These are phyloP conservation scores for Charaxes varanes DNA, from an alignment of 1,140 invertebrate genomes.

Conservation along the genomic window DNA sequence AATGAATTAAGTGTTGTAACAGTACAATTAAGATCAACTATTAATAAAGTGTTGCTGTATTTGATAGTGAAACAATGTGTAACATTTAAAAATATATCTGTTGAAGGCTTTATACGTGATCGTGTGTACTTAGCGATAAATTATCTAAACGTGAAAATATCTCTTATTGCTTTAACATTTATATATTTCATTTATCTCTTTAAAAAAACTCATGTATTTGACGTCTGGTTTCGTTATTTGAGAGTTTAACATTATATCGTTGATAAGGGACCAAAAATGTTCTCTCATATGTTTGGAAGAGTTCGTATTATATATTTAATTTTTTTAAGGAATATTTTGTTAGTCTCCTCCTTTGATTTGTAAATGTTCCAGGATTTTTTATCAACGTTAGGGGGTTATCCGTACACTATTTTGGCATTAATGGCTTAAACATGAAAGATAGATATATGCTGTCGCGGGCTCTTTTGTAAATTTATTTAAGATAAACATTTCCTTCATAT, in stretches of 20 bases:
- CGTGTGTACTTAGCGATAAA: not conserved
- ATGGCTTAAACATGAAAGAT: no score
- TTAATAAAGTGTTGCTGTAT: constrained; percentile 6
- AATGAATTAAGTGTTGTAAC: no score
- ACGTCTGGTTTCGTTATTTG: constrained; percentile 6
- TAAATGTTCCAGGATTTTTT: no score
- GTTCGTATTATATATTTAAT: not conserved
- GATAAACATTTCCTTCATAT: no score
- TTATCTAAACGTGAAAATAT: constrained; percentile 4
- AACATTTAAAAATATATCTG: constrained; percentile 1
- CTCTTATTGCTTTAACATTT: constrained; percentile 14
- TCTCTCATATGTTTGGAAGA: constrained; percentile 14
- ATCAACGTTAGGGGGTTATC: no score
- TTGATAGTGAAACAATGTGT: constrained; percentile 2
- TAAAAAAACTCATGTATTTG: constrained; percentile 7
- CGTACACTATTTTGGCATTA: no score
- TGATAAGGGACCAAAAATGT: constrained; percentile 31
- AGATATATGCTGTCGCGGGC: no score
- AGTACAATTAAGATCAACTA: no score
- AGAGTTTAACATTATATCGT: constrained; percentile 22
- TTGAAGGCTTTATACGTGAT: constrained; percentile 3
- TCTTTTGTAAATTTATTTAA: no score
- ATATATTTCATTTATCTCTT: constrained; percentile 15
- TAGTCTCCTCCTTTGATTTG: no score
- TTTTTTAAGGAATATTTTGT: not conserved